Conservation (phyloP, 2,888 invertebrate species). For the Drosophila fungiperda region DNA sequence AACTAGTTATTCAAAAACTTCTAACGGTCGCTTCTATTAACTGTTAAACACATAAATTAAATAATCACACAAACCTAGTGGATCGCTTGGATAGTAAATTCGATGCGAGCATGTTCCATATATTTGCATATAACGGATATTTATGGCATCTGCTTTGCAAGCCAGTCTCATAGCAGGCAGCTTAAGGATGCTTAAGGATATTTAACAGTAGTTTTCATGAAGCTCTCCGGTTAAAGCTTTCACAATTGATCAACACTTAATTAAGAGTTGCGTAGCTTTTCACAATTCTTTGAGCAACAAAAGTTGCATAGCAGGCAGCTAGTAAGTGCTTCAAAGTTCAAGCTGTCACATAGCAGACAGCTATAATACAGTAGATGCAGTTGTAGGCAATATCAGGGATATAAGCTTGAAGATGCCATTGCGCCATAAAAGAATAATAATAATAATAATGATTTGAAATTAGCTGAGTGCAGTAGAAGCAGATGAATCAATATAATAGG, state of each 20-base stretch:
- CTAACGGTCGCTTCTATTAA: conserved; percentile 33
- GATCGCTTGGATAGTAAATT: too few relatives aligned
- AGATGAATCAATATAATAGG: too few relatives aligned
- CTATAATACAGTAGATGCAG: background rate
- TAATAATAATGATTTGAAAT: background rate
- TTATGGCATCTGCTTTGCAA: background rate
- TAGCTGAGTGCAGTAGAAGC: background rate
- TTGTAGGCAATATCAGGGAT: background rate
- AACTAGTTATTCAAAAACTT: conserved; percentile 21
- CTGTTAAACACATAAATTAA: too few relatives aligned
- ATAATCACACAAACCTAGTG: too few relatives aligned
- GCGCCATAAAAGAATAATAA: background rate
- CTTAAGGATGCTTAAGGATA: background rate
- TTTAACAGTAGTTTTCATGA: background rate
- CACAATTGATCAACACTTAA: background rate
- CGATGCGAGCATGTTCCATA: too few relatives aligned
- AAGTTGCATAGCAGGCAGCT: conserved; percentile 16
- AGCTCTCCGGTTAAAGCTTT: background rate
- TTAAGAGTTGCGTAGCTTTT: background rate
- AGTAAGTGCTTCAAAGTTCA: background rate
- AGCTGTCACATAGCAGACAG: conserved; percentile 16
- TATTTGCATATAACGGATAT: background rate
- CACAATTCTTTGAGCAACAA: background rate
- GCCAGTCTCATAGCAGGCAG: conserved; percentile 16
- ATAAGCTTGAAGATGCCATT: background rate